Evolutionary conservation across 2,797 vertebrate species (phyloP).

Genomic region (Galaxias olidus): DNA sequence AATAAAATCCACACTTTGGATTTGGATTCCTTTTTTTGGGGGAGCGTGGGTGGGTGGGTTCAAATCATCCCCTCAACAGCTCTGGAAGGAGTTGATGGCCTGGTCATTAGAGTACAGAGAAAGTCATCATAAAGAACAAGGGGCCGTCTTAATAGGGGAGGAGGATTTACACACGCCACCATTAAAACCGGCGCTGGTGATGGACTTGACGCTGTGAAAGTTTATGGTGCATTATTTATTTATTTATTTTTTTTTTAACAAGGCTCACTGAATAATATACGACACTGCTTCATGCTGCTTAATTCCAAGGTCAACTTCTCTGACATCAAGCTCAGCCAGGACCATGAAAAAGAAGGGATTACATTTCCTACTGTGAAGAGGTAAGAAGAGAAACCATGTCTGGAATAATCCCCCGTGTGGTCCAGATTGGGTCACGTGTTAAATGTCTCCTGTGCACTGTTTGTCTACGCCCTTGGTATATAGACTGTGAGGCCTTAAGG

Average conservation of each 20-base stretch:
- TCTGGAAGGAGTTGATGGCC: too few species aligned
- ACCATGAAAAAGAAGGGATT: neutral
- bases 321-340: conserved; percentile 17
- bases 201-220: conserved; percentile 41
- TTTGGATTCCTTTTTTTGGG: neutral
- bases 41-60: neutral
- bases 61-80: neutral
- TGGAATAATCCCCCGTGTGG: too few species aligned
- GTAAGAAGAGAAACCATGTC: too few species aligned
- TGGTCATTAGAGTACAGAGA: conserved; percentile 46
- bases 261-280: conserved; percentile 45
- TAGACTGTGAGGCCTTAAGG: too few species aligned
- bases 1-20: conserved; percentile 10
- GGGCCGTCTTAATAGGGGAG: conserved; percentile 8
- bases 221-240: conserved; percentile 48
- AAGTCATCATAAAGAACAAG: conserved; percentile 30
- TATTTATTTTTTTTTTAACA: conserved; percentile 50
- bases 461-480: too few species aligned
- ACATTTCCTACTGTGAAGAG: too few species aligned
- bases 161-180: conserved; percentile 37
- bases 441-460: too few species aligned
- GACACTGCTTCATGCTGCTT: conserved; percentile 22
- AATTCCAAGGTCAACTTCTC: conserved; percentile 46
- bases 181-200: conserved; percentile 29
- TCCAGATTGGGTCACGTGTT: too few species aligned